A percentile compares a stretch with the other conserved stretches of the same genome.
These are phyloP conservation scores for Taenioides sp. DNA, from an alignment of 2,797 vertebrate genomes.

Conservation along the genomic window DNA sequence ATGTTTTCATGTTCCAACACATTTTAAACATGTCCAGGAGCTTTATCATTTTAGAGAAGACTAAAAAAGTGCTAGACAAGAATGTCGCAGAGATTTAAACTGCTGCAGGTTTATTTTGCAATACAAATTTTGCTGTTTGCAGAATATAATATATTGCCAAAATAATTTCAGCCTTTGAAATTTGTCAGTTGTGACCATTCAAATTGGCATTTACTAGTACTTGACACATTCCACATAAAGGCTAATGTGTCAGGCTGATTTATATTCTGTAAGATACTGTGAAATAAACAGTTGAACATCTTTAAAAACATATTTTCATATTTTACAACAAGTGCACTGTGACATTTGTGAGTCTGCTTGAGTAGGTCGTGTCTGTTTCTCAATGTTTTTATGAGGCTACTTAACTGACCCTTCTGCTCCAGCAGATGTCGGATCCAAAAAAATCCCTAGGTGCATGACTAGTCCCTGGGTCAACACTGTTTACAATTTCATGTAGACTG, in stretches of 20 bases:
- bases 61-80: neutral
- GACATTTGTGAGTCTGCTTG: conserved; percentile 28
- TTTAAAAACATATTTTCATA: neutral
- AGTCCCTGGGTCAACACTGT: conserved; percentile 32
- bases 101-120: no score
- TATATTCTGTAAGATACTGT: neutral
- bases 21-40: neutral
- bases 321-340: conserved; percentile 44
- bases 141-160: no score
- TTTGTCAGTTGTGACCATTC: neutral
- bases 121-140: no score
- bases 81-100: neutral
- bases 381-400: conserved; percentile 50
- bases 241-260: neutral
- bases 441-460: conserved; percentile 38
- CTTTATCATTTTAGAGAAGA: neutral
- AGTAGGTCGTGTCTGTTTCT: conserved; percentile 39
- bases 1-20: neutral
- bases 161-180: no score
- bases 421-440: conserved; percentile 64
- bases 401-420: conserved; percentile 60
- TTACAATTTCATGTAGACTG: conserved; percentile 22
- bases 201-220: neutral
- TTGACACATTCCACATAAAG: neutral
- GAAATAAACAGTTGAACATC: neutral